Conservation (phyloP, 2,888 invertebrate species). For the Stratiomys singularior region DNA sequence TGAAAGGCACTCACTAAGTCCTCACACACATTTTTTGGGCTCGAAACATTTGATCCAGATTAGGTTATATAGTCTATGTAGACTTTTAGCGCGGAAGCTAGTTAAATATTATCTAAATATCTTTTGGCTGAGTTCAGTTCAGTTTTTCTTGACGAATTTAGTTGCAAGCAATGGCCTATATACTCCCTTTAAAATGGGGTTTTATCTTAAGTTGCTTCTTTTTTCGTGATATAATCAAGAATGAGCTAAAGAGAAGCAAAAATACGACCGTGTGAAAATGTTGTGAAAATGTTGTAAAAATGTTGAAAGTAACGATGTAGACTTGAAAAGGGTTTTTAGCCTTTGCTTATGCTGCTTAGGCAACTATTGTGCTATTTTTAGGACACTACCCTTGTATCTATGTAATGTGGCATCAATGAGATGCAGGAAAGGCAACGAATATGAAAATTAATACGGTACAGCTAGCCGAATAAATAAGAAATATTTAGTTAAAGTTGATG, state of each 20-base stretch:
- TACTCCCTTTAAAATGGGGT: background rate
- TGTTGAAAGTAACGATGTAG: background rate
- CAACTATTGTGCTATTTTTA: slow-evolving; percentile 7
- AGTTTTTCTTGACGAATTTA: background rate
- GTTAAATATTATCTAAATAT: slow-evolving; percentile 43
- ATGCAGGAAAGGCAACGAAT: no score
- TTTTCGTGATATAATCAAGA: background rate
- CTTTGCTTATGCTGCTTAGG: slow-evolving; percentile 2
- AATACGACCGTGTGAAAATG: background rate
- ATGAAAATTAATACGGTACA: no score
- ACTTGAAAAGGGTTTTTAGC: slow-evolving; percentile 23
- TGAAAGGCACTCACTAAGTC: slow-evolving; percentile 46
- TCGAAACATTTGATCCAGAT: slow-evolving; percentile 41
- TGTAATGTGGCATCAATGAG: background rate
- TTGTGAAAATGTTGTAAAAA: no score
- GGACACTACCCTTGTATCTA: slow-evolving; percentile 33
- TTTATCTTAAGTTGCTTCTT: no score
- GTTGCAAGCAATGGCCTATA: background rate
- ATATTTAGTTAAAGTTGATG: no score
- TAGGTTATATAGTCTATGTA: background rate
- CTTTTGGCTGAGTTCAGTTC: slow-evolving; percentile 27
- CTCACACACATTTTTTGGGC: slow-evolving; percentile 27
- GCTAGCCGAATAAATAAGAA: no score
- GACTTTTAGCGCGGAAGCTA: background rate
- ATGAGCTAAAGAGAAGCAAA: background rate